Base-by-base conservation (phyloP, 2,113 vertebrate genomes). In the Fregetta grallaria region DNA sequence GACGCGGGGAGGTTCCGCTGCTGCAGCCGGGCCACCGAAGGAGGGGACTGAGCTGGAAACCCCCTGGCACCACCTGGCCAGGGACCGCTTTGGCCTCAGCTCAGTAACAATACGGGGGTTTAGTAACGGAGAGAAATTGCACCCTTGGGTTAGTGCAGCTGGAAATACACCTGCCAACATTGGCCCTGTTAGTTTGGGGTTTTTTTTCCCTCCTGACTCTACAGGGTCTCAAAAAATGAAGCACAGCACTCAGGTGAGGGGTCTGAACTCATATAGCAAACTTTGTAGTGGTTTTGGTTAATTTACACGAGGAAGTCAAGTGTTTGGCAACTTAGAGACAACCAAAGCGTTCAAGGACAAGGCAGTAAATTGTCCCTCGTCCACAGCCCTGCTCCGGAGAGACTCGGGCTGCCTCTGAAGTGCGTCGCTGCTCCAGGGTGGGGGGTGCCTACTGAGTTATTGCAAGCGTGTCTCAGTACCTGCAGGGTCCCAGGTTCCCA, bases 361-460 rank as follows among this genome's bases (percentile, higher is more conserved):
- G 68, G 78, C 78, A 52, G 55, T 73, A 65, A 95, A 74, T 90
- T 11, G 45, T 72, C 56, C 63, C 34, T 71, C 0, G 2, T 71
- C 79, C 62, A 13, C 62, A 86, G 77, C 62, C 52, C 21, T 45
- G 71, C 87, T 65, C 90, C 5, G 0, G n/a, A 59, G 81, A n/a
- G 30, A 7, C 85, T 32, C 3, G 0, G 11, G 27, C 88, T 50
- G 38, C 6, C 3, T 40, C 78, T 34, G 53, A 9, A 15, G 12
- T 1, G 23, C n/a, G 4, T 15, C 4, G 0, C 70, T n/a, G 77
- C 59, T 53, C 32, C 4, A 1, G 2, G 73, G 58, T 10, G 62
- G 75, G 84, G 62, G 44, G 20, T 59, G 53, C 49, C 49, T 11
- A 0, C 2, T 27, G 58, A 76, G 22, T 63, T 68, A 49, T 11